Base-by-base conservation (phyloP, 2,113 vertebrate genomes). In the Haemorhous mexicanus region DNA sequence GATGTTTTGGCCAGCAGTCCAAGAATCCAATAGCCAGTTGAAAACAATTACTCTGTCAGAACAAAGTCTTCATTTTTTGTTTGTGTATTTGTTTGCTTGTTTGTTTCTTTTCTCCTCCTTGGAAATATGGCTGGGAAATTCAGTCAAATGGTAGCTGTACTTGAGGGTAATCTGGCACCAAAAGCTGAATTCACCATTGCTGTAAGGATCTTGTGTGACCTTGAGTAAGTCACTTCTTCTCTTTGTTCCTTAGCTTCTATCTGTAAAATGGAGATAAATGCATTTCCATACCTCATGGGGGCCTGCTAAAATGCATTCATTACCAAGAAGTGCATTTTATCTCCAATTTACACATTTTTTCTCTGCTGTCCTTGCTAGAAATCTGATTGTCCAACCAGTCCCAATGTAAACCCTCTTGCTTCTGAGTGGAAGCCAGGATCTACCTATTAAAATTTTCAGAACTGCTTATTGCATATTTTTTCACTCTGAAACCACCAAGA, bases 221-320 rank as follows among this genome's bases (percentile, higher is more conserved):
- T 96, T 96, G 87, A 88, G 30, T 73, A 93, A 95, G 84, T 88
- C 59, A 95, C n/a, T 95, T 86, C 66, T 91, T 89, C 66, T 94
- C 39, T 96, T 94, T 94, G 82, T 93, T 89, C 63, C 43, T 90
- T 61, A 91, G 84, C 90, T 86, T 90, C 87, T 90, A 88, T 94
- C 93, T 97, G 94, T 95, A 93, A 94, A 96, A 94, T 81, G 37
- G 68, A 95, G 92, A 96, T 96, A 97, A 94, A 94, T 95, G 64
- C 27, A 95, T 96, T 96, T 96, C 87, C 94, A 95, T 94, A 93
- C 92, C 94, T 92, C 92, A 84, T 50, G 75, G 87, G 95, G 67
- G 28, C 72, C 68, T 88, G 84, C 72, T 93, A 80, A 93, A 95
- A 96, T 77, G 55, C 78, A 74, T 93, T 94, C 67, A 83, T 95